Evolutionary conservation across 2,113 vertebrate genomes (phyloP).

Genomic region (Archocentrus centrarchus): DNA sequence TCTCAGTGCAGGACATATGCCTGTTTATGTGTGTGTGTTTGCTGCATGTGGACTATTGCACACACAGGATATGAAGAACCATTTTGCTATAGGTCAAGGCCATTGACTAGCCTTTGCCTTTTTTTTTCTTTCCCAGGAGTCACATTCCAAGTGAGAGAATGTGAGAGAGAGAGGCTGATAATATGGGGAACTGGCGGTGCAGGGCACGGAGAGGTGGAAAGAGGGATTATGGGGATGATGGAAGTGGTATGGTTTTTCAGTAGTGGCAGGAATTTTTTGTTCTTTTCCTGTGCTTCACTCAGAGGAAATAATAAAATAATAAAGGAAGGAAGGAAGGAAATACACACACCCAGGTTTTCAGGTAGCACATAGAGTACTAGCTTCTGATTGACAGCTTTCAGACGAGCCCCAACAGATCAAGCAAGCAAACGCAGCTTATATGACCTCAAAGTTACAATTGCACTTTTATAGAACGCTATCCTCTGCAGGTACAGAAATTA

Average conservation of each 20-base stretch:
- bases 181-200: not conserved
- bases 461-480: slow-evolving; percentile 25
- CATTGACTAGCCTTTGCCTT: not conserved
- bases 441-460: slow-evolving; percentile 27
- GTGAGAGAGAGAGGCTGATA: not conserved
- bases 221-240: not conserved
- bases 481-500: slow-evolving; percentile 27
- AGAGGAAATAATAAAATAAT: not conserved
- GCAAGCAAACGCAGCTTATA: slow-evolving; percentile 2
- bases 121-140: not conserved
- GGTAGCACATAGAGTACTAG: not conserved
- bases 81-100: slow-evolving; percentile 31
- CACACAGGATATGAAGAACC: not conserved
- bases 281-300: not conserved
- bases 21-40: not conserved
- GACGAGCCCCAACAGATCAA: not conserved
- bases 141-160: not conserved
- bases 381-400: not conserved
- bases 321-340: not conserved
- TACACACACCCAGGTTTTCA: not conserved
- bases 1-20: not conserved
- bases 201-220: not conserved
- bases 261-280: not conserved
- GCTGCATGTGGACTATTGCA: slow-evolving; percentile 1
- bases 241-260: not conserved